Base-by-base conservation (phyloP, 2,797 vertebrate species). In the Mastacembelus armatus region DNA sequence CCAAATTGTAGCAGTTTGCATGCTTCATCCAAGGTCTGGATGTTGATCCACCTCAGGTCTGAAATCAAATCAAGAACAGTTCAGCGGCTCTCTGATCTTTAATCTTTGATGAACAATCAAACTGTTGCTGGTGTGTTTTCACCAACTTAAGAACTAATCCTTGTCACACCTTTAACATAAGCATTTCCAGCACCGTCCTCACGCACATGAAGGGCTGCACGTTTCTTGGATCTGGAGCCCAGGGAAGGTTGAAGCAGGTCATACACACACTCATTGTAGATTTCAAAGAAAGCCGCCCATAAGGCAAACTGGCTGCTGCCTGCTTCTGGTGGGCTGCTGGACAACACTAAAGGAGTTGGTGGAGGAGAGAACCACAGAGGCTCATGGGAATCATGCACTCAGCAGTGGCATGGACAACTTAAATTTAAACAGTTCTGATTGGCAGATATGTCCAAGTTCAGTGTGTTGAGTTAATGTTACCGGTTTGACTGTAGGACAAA, bases 281-380 rank as follows among this genome's bases (percentile, higher is more conserved):
- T 95, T 84, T 98, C 96, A 88, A 93, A 97, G 77, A 94, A 98
- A 0, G 95, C 92, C 77, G 98, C 92, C 96, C 96, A 98, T 11
- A 97, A 80, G 1, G 94, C 91, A 58, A 92, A 95, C 63, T 90
- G 92, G n/a, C 58, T 73, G 45, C 75, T 59, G 48, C 47, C 74
- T 10, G 15, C 71, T 27, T 83, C 65, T 54, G 80, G 3, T 30
- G 74, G 50, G 30, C 61, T 50, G 12, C 61, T 86, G 52, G 51
- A 39, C 16, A 69, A 60, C 21, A 55, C 80, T 85, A 14, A 43
- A 42, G 7, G 4, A 3, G 26, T 14, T 7, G 38, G 6, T 6
- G 1, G 21, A 0, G 11, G 14, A 4, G 24, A 15, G 35, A 35
- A 10, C 32, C 1, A 30, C 12, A 49, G 16, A 40, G 15, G 1